Base-by-base conservation (phyloP, 2,888 invertebrate genomes). In the Phyto melanocephala region DNA sequence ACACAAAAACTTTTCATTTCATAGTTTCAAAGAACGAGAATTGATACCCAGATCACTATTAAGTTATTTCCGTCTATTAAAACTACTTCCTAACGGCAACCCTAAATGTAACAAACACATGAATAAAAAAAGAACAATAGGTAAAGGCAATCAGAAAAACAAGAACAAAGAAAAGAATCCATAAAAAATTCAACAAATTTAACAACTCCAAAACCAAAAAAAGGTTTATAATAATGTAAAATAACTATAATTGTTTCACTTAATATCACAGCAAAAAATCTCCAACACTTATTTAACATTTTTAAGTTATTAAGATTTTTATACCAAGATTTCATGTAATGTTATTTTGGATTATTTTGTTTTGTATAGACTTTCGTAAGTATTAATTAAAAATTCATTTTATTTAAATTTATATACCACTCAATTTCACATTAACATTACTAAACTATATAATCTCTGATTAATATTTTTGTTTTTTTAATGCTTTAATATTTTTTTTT, bases 331-430 rank as follows among this genome's bases (percentile, higher is more conserved):
- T 17, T 50, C 33, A 33, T 58, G 37, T 60, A 52, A 62, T 65
- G 24, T 54, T 24, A 74, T 47, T 79, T 62, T 79, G 47, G 15
- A 37, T 72, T 45, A 82, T 82, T 82, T 75, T 82, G 81, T 78
- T 78, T 78, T 81, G 74, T 56, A 22, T 1, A 67, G 28, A 71
- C 50, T 17, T 77, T 78, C 77, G 63, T 74, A n/a, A 15, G 47
- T 40, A 37, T 63, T 15, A 60, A 37, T 63, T 28, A 52, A 33
- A 4, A 42, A 60, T 75, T n/a, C n/a, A 15, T 54, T 65, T 40
- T 37, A 15, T 42, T 17, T 33, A 40, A 24, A 47, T 63, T 62
- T 13, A 15, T 60, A 10, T 17, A 50, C 37, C 15, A 6, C 15
- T 33, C 13, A 40, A 54, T 28, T 5, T 28, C 4, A 6, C 28